Conservation (phyloP, 2,888 invertebrate species). For the Papilio demoleus region DNA sequence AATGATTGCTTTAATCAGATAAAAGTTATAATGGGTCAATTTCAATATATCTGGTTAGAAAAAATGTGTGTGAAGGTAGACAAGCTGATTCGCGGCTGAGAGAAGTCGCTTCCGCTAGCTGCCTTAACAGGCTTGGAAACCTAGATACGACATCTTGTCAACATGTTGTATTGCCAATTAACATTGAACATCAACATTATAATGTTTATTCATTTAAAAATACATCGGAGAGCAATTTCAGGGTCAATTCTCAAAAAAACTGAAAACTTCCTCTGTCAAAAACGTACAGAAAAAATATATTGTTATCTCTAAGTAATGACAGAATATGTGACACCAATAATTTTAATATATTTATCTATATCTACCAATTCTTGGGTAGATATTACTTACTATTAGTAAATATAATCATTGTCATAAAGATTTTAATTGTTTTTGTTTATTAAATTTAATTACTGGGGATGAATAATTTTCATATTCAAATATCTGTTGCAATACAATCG, state of each 20-base stretch:
- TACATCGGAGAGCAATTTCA: neutral
- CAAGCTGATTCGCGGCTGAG: neutral
- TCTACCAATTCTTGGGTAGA: no score
- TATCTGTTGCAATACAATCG: constrained; percentile 9
- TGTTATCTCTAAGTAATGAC: no score
- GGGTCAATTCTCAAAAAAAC: neutral
- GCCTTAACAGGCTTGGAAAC: constrained; percentile 10
- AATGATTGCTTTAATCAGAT: no score
- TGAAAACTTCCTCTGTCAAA: no score
- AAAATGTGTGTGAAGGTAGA: constrained; percentile 8
- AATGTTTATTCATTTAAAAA: neutral
- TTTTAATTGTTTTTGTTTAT: neutral
- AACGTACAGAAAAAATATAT: no score
- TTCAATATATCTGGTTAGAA: neutral
- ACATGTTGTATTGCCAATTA: constrained; percentile 2
- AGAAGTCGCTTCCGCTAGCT: neutral
- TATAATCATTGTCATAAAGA: neutral
- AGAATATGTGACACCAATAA: no score
- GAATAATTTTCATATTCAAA: constrained; percentile 15
- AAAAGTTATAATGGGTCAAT: neutral
- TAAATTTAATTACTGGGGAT: neutral
- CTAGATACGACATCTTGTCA: neutral
- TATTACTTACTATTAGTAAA: no score
- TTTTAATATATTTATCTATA: no score
- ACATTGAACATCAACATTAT: neutral